Evolutionary conservation across 2,797 vertebrate species (phyloP), one percentile per base, ranked within the genome.

Genomic region (Aplochiton taeniatus): DNA sequence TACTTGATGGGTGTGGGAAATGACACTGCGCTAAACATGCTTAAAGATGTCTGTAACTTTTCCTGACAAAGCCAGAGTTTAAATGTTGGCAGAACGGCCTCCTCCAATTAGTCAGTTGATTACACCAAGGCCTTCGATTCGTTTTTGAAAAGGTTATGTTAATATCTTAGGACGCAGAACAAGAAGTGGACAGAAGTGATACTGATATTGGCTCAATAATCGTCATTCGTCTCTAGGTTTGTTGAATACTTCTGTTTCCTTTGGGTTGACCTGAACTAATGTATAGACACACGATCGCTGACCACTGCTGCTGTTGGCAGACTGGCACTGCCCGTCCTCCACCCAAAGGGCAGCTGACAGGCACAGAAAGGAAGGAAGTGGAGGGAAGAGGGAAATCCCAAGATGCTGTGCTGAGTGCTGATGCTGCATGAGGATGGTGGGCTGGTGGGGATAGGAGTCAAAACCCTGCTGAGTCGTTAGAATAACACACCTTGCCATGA

Each of bases 291-390:
- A 59, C 54, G 55, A 63, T 65, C 72, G 75, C 83, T 78, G 76
- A 81, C 75, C 68, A 74, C 47, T 83, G 78, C 83, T 88, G 76
- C 72, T 63, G 41, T 83, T 89, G 87, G 89, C 84, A 42, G 13
- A 44, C 49, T 47, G 61, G 58, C 66, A 43, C 54, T 1, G 19
- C 18, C 14, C 42, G 14, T 68, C 16, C 4, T 49, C 45, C 19
- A 63, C 46, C 19, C 51, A 59, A 44, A 45, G 18, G 2, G 12
- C 3, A 9, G 18, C 43, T 45, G 56, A 78, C 55, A 62, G 60
- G 70, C 77, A 71, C 48, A 63, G 81, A 81, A 77, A 73, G 75
- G 58, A 63, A 81, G 72, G 67, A 69, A 68, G 76, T 77, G 73
- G 81, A 76, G 42, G 49, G 41, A 50, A 56, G 53, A 57, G 44